Evolutionary conservation across 2,797 vertebrate species (phyloP), one percentile per base, ranked within the genome.

Genomic region (Lepus townsendii): DNA sequence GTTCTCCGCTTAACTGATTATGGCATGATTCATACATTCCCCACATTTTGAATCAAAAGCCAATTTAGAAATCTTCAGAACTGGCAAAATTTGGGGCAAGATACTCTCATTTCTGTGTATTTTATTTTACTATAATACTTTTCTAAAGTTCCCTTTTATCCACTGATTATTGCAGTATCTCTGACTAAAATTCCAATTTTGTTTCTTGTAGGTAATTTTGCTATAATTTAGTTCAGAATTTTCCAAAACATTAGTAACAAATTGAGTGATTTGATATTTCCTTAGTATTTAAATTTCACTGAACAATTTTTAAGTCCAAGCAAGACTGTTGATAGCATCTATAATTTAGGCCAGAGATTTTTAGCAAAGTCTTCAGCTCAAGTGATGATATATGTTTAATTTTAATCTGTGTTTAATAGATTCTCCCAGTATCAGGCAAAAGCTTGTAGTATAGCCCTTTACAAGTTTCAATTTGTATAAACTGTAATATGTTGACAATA

Each of bases 371-470:
- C 17, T 87, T 50, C 7, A 22, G 35, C 69, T n/a, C 2, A 80
- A 78, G 19, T 78, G 24, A 82, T 72, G 30, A 38, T 73, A 72
- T 27, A 0, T 42, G 24, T 2, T 93, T 65, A 71, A 42, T 69
- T 93, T 88, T 69, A 89, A 80, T 77, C 17, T 76, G 75, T 16
- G n/a, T 83, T 78, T 83, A 68, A 82, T 83, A 94, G 77, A 62
- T 20, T 73, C 17, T 62, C 57, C 10, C 35, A 42, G 20, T 57
- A 76, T 50, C 2, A 16, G 12, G 71, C 68, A 89, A 19, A 54
- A 32, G 19, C 16, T 71, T 22, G 50, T n/a, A 91, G 8, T 32
- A 35, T 76, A 22, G 30, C 30, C 4, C 80, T 69, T 87, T 88
- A 63, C 12, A 3, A 32, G 16, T 69, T 78, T 95, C 17, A 60